phyloP scores from a whole-genome alignment of 1,140 invertebrate genomes.

The Rhagoletis pomonella region DNA sequence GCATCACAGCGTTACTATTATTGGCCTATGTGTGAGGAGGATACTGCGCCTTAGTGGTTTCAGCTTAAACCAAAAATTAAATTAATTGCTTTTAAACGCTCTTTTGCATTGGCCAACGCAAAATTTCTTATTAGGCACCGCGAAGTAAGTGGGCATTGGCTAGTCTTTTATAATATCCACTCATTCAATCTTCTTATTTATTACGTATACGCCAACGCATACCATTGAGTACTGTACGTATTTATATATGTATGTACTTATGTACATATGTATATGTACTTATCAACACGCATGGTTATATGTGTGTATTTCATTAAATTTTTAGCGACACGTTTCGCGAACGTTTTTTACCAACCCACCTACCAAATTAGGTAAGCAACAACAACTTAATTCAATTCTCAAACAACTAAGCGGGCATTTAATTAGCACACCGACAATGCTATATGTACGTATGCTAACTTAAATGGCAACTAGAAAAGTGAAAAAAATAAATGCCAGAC shows the following conservation, averaged over 20 bases:
- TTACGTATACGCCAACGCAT: constrained; percentile 35
- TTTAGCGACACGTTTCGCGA: constrained; percentile 21
- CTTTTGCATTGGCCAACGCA: too few species aligned
- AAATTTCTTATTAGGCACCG: too few species aligned
- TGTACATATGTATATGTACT: background rate
- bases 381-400: background rate
- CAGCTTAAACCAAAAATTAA: too few species aligned
- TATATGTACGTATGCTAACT: background rate
- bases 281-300: background rate
- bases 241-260: background rate
- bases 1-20: too few species aligned
- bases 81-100: too few species aligned
- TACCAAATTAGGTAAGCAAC: constrained; percentile 20
- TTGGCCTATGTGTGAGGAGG: too few species aligned
- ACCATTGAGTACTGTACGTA: background rate
- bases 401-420: background rate
- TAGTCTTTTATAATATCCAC: too few species aligned
- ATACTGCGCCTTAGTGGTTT: too few species aligned
- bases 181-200: background rate
- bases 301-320: background rate
- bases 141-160: too few species aligned
- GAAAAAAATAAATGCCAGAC: constrained; percentile 8
- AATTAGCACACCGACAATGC: background rate
- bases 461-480: background rate
- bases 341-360: constrained; percentile 17